Conservation (phyloP, 1,140 invertebrate species). For the Rhagoletis pomonella region DNA sequence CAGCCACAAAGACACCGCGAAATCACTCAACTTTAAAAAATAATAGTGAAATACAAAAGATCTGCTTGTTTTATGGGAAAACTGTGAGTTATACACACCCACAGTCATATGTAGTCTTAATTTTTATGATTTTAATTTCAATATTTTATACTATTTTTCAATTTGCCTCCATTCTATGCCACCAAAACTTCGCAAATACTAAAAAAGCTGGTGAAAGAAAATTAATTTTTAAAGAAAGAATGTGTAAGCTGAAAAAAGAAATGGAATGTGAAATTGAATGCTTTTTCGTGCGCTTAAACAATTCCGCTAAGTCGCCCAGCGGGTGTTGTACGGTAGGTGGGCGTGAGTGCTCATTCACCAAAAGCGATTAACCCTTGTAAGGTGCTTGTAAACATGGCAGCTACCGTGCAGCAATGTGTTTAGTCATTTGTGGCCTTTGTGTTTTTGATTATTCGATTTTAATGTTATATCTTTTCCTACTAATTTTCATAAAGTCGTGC, state of each 20-base stretch:
- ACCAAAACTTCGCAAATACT: background rate
- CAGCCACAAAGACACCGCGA: background rate
- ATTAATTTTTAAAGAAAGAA: background rate
- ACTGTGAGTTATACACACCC: constrained; percentile 4
- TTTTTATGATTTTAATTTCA: background rate
- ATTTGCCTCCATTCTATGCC: no score
- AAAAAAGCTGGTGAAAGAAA: background rate
- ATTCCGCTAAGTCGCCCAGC: background rate
- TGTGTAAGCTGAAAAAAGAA: background rate
- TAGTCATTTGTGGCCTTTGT: background rate
- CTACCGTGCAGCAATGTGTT: constrained; percentile 15
- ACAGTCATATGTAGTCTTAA: background rate
- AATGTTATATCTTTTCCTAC: background rate
- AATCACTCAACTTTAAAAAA: background rate
- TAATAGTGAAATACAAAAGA: no score
- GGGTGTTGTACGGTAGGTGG: constrained; percentile 23
- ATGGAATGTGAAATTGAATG: constrained; percentile 38
- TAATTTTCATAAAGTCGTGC: constrained; percentile 15
- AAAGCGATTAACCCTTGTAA: constrained; percentile 47
- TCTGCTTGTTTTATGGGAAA: background rate
- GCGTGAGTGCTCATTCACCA: background rate
- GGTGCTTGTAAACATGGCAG: constrained; percentile 43
- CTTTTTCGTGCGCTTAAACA: background rate
- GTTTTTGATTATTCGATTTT: background rate
- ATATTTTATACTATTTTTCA: background rate